phyloP scores from a whole-genome alignment of 2,888 invertebrate genomes.

The Synergus laeviventris region DNA sequence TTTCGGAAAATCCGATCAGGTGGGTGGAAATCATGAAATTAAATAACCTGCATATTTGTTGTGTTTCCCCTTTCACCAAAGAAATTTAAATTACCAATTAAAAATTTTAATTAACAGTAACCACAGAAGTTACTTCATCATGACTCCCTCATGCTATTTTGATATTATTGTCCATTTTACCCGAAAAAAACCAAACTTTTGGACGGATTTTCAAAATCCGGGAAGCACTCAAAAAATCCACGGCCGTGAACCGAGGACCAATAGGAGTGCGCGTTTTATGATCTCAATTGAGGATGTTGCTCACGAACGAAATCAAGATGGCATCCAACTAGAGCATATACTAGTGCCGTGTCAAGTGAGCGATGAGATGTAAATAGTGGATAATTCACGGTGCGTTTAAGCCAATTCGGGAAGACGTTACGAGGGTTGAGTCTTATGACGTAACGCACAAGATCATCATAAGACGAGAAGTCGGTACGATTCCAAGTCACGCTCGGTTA shows the following conservation, averaged over 20 bases:
- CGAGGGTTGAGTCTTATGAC: constrained; percentile 49
- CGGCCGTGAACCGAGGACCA: neutral
- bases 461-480: constrained; percentile 46
- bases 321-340: constrained; percentile 74
- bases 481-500: constrained; percentile 49
- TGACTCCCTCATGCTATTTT: too few species aligned
- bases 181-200: neutral
- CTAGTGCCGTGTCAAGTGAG: constrained; percentile 74
- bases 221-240: neutral
- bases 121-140: too few species aligned
- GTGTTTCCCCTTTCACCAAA: neutral
- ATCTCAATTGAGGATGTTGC: constrained; percentile 35
- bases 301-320: constrained; percentile 70
- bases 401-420: constrained; percentile 47
- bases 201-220: neutral
- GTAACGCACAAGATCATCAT: constrained; percentile 51
- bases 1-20: neutral
- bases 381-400: constrained; percentile 50
- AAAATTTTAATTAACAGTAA: too few species aligned
- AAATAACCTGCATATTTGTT: neutral
- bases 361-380: constrained; percentile 74
- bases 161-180: too few species aligned
- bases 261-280: constrained; percentile 11
- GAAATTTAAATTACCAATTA: too few species aligned
- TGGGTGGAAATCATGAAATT: too few species aligned